These are phyloP conservation scores for Corticium candelabrum DNA, from an alignment of 37 sponge, comb jelly and placozoan genomes.

Conservation along the genomic window DNA sequence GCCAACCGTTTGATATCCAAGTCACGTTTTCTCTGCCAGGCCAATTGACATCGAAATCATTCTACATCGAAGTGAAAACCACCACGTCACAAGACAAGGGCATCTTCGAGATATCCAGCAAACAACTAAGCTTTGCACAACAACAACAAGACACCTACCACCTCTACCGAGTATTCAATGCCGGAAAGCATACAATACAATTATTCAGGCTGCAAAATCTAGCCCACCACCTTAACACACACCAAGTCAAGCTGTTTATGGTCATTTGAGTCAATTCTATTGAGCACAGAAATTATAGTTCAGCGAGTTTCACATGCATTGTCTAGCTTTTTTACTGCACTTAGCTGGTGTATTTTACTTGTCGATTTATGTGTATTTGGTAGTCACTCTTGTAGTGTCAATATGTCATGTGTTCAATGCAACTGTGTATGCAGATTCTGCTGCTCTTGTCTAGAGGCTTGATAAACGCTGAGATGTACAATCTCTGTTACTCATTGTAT, in stretches of 20 bases:
- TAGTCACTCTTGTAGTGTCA: no score
- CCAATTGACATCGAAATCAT: background rate
- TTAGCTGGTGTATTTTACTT: no score
- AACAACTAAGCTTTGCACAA: background rate
- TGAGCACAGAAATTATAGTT: no score
- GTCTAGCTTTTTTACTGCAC: no score
- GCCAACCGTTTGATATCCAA: background rate
- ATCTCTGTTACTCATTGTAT: no score
- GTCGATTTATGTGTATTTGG: no score
- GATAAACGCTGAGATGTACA: no score
- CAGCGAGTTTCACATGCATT: no score
- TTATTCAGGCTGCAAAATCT: background rate
- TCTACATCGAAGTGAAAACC: background rate
- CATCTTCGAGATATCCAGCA: background rate
- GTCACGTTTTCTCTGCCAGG: background rate
- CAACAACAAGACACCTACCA: background rate
- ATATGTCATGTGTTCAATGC: no score
- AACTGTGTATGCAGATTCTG: no score
- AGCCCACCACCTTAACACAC: background rate
- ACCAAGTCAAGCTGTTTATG: background rate
- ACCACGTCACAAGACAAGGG: background rate
- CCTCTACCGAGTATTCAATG: background rate
- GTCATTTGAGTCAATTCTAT: no score
- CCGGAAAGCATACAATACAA: background rate
- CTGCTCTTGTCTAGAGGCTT: no score